Percentiles rank a stretch among this genome's conserved stretches.
These are phyloP conservation scores for Hyles lineata DNA, from an alignment of 2,888 invertebrate species.

Conservation along the genomic window DNA sequence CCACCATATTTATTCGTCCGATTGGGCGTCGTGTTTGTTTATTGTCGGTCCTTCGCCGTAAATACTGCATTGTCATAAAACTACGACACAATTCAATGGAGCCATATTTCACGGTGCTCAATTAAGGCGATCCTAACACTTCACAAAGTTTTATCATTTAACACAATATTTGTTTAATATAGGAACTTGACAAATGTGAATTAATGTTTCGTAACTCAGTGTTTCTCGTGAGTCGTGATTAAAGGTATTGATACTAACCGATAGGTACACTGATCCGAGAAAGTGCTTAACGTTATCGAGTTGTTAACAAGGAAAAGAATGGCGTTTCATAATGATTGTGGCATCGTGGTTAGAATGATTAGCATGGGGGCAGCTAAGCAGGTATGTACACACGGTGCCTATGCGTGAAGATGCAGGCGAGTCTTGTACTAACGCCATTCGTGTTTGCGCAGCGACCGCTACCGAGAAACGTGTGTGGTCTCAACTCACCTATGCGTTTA, in stretches of 20 bases:
- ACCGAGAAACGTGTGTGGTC: constrained; percentile 76
- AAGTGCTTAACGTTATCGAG: constrained; percentile 69
- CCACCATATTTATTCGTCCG: constrained; percentile 77
- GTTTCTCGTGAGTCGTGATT: constrained; percentile 1
- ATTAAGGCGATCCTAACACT: constrained; percentile 55
- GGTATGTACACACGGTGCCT: constrained; percentile 64
- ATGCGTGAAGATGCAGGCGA: constrained; percentile 58
- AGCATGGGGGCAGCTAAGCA: constrained; percentile 69
- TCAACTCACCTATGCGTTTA: constrained; percentile 45
- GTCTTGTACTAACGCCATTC: constrained; percentile 61
- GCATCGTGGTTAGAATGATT: constrained; percentile 76
- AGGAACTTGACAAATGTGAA: background rate
- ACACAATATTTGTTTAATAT: constrained; percentile 32
- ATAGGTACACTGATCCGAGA: constrained; percentile 59
- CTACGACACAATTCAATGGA: constrained; percentile 68
- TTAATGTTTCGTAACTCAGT: constrained; percentile 39
- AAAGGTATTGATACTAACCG: constrained; percentile 48
- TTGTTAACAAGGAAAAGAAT: constrained; percentile 75
- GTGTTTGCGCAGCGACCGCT: constrained; percentile 73
- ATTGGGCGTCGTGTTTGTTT: constrained; percentile 81
- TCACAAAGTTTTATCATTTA: constrained; percentile 62
- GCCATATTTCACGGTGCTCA: constrained; percentile 78
- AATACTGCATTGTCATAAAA: constrained; percentile 76
- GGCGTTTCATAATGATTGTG: constrained; percentile 75
- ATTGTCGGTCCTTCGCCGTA: constrained; percentile 80